These are phyloP conservation scores for Acyrthosiphon pisum DNA, from an alignment of 1,140 invertebrate species.

Conservation along the genomic window DNA sequence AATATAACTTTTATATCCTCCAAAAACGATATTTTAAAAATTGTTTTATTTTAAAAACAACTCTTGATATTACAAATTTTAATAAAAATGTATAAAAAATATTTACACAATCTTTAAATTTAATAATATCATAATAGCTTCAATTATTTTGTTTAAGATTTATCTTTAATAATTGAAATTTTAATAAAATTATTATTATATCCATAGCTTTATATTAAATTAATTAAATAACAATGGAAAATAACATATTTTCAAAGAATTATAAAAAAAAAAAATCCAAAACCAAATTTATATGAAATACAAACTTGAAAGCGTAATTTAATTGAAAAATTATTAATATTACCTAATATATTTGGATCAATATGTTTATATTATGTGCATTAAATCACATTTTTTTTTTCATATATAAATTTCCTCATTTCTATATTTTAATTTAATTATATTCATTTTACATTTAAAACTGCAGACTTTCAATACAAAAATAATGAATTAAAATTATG, in stretches of 20 bases:
- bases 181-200: neutral
- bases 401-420: too few species aligned
- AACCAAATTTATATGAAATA: neutral
- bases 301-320: neutral
- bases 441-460: too few species aligned
- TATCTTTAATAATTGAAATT: neutral
- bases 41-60: neutral
- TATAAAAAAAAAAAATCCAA: neutral
- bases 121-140: neutral
- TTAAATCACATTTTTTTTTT: too few species aligned
- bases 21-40: too few species aligned
- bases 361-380: too few species aligned
- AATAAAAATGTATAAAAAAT: too few species aligned
- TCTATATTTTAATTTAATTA: too few species aligned
- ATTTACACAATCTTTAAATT: neutral
- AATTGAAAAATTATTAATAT: too few species aligned
- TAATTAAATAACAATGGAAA: neutral
- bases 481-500: too few species aligned
- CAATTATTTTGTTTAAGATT: neutral
- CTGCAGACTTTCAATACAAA: too few species aligned
- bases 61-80: neutral
- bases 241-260: neutral
- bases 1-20: too few species aligned
- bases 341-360: too few species aligned
- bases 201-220: neutral